Conservation (phyloP, 2,797 vertebrate species). For the Sebastolobus alascanus region DNA sequence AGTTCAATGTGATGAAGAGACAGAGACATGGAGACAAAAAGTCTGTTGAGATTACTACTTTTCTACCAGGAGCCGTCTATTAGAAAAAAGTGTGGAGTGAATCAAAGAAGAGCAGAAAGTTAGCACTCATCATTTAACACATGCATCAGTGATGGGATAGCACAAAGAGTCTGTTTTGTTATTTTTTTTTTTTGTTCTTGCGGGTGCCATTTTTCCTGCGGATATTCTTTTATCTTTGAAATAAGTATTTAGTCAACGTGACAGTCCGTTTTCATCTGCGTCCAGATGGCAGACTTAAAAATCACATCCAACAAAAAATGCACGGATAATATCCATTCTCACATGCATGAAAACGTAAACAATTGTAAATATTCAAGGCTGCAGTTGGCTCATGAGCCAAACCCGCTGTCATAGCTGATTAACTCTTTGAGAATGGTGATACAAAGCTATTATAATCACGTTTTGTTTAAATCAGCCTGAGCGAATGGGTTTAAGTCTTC, state of each 20-base stretch:
- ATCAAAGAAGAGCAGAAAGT: conserved; percentile 38
- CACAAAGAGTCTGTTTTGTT: conserved; percentile 35
- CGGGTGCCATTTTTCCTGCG: conserved; percentile 5
- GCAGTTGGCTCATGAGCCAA: conserved; percentile 16
- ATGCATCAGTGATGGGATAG: conserved; percentile 25
- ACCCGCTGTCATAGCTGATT: conserved; percentile 26
- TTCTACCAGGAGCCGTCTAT: conserved; percentile 36
- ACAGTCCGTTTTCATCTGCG: conserved; percentile 54
- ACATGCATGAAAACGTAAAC: conserved; percentile 45
- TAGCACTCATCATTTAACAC: conserved; percentile 38
- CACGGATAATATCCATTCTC: conserved; percentile 39
- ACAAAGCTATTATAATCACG: conserved; percentile 27
- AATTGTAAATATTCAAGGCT: conserved; percentile 43
- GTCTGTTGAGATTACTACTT: conserved; percentile 31
- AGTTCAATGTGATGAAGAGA: conserved; percentile 50
- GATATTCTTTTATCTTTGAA: conserved; percentile 55
- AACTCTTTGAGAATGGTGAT: conserved; percentile 8
- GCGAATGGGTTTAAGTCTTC: conserved; percentile 29
- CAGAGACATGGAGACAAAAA: conserved; percentile 22
- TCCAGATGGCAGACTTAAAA: conserved; percentile 51
- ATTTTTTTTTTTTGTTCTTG: neutral
- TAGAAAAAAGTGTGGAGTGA: conserved; percentile 44
- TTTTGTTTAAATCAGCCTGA: conserved; percentile 44
- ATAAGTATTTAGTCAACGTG: conserved; percentile 50
- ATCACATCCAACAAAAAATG: conserved; percentile 37